Evolutionary conservation across 2,888 invertebrate genomes (phyloP).

Genomic region (Leptopterna dolabrata): DNA sequence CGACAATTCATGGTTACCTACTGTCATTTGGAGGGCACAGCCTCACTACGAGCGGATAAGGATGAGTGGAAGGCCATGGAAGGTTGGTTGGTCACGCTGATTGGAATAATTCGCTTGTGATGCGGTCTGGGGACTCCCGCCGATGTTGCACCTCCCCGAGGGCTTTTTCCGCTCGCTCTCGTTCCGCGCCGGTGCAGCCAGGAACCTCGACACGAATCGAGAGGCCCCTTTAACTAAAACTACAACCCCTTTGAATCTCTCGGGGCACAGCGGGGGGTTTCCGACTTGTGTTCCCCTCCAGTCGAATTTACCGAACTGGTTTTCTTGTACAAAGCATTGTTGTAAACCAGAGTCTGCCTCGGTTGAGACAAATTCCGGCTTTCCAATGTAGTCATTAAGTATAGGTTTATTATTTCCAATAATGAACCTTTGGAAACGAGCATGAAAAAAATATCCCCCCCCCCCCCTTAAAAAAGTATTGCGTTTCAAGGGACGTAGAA

Average conservation of each 20-base stretch:
- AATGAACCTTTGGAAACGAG: too few relatives aligned
- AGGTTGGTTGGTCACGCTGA: constrained; percentile 45
- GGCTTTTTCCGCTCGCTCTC: constrained; percentile 32
- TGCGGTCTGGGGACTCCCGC: constrained; percentile 28
- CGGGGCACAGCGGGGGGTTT: too few relatives aligned
- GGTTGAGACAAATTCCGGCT: too few relatives aligned
- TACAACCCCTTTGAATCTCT: background rate
- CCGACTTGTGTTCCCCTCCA: too few relatives aligned
- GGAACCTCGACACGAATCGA: constrained; percentile 38
- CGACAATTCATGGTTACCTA: background rate
- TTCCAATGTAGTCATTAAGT: too few relatives aligned
- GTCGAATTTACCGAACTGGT: too few relatives aligned
- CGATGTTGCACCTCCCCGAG: constrained; percentile 11
- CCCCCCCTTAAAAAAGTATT: too few relatives aligned
- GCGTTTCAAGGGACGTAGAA: too few relatives aligned
- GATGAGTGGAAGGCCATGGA: constrained; percentile 43
- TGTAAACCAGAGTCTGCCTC: too few relatives aligned
- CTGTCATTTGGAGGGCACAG: background rate
- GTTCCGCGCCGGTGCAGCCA: constrained; percentile 17
- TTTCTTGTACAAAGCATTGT: too few relatives aligned
- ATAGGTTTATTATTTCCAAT: too few relatives aligned
- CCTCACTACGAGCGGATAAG: constrained; percentile 19
- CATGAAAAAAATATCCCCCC: too few relatives aligned
- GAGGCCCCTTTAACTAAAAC: background rate
- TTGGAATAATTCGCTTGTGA: constrained; percentile 49